Percentiles rank a stretch among this genome's conserved stretches.
Conservation (phyloP, 2,113 vertebrate genomes). For the Salminus brasiliensis region DNA sequence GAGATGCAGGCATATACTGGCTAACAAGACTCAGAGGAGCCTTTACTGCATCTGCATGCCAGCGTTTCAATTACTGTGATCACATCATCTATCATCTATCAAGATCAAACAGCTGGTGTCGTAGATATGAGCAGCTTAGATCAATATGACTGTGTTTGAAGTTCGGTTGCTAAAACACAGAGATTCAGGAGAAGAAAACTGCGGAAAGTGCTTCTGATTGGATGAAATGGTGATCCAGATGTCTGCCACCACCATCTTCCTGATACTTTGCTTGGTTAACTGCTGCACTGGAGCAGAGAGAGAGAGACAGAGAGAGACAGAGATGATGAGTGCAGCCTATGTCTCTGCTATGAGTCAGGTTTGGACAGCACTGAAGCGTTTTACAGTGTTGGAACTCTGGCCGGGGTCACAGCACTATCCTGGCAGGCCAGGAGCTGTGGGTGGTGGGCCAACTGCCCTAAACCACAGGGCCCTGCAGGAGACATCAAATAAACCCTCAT, state of each 20-base stretch:
- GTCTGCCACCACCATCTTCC: background rate
- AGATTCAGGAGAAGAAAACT: background rate
- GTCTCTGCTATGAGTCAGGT: constrained; percentile 38
- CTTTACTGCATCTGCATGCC: constrained; percentile 6
- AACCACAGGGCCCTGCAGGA: constrained; percentile 32
- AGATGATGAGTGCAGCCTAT: background rate
- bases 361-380: constrained; percentile 53
- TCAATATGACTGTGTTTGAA: background rate
- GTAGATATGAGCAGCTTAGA: background rate
- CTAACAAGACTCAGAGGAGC: background rate
- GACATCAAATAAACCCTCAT: constrained; percentile 38
- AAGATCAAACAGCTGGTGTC: background rate
- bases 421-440: constrained; percentile 36
- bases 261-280: constrained; percentile 12
- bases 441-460: constrained; percentile 38
- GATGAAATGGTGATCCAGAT: background rate
- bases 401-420: constrained; percentile 49
- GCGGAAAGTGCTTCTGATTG: background rate
- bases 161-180: constrained; percentile 8
- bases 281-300: background rate
- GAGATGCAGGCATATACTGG: background rate
- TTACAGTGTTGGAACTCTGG: constrained; percentile 60
- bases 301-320: constrained; percentile 4
- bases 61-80: background rate
- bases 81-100: background rate